Percentiles rank a stretch among this genome's conserved stretches.
phyloP scores from a whole-genome alignment of 2,888 invertebrate genomes.

The Synergus umbraculus region DNA sequence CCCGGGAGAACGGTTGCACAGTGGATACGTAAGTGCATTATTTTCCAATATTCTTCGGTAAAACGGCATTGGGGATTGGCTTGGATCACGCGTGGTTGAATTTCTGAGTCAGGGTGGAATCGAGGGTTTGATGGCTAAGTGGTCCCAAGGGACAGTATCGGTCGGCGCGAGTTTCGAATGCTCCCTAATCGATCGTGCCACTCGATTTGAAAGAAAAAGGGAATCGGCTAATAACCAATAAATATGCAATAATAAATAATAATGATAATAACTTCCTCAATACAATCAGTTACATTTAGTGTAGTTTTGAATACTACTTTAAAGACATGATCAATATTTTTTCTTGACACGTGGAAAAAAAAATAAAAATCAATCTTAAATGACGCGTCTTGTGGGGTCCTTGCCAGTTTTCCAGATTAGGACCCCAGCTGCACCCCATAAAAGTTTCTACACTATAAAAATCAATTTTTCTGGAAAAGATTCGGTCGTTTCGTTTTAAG shows the following conservation, averaged over 20 bases:
- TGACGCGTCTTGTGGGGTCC: too few relatives aligned
- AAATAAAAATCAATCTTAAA: too few relatives aligned
- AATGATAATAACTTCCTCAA: neutral
- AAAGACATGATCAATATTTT: too few relatives aligned
- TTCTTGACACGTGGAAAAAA: too few relatives aligned
- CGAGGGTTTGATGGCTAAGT: slow-evolving; percentile 66
- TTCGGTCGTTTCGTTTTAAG: too few relatives aligned
- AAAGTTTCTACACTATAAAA: too few relatives aligned
- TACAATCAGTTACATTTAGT: neutral
- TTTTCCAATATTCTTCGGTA: slow-evolving; percentile 72
- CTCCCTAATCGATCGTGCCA: slow-evolving; percentile 72
- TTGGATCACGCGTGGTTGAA: slow-evolving; percentile 68
- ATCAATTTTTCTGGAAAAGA: too few relatives aligned
- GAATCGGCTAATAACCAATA: neutral
- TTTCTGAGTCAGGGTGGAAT: slow-evolving; percentile 66
- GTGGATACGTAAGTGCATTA: slow-evolving; percentile 71
- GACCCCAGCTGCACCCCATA: too few relatives aligned
- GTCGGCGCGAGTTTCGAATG: slow-evolving; percentile 68
- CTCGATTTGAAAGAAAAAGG: neutral
- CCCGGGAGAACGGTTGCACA: slow-evolving; percentile 56
- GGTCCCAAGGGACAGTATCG: slow-evolving; percentile 70
- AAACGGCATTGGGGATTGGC: slow-evolving; percentile 57
- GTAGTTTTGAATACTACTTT: too few relatives aligned
- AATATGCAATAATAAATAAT: neutral
- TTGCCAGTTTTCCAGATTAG: too few relatives aligned